Evolutionary conservation across 2,797 vertebrate species (phyloP), one percentile per base, ranked within the genome.

Genomic region (Gymnocypris eckloni): DNA sequence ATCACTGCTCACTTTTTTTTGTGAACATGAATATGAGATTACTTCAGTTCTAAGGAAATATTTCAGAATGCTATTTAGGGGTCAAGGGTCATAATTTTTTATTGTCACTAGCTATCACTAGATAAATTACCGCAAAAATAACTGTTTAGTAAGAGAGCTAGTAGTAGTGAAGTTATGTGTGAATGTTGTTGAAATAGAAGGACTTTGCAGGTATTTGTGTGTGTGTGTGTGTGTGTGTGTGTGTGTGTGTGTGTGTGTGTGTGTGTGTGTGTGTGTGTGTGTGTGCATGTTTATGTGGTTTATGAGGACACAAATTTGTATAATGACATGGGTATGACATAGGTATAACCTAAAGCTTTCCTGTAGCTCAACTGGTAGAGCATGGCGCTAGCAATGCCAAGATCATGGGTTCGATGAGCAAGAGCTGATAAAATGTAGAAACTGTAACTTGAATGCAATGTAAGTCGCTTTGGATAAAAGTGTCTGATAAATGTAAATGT

Each of bases 121-220:
- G 93, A 93, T 90, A 92, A 90, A 92, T 89, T 90, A 87, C 80
- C 25, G 6, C 64, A 91, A 89, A 93, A 94, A 92, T 72, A 90
- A 91, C 90, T 64, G 89, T 91, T 91, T 25, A 37, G 61, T 67
- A 22, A 50, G 61, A 50, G 78, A 80, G 16, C 10, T 28, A 37
- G 28, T 89, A 91, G 86, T 90, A 84, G 88, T 86, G 88, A 20
- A 73, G 92, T 90, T 89, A 90, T 88, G 72, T 86, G 81, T 89
- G 86, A 86, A 84, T 89, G 87, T 61, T 79, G 54, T 39, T 79
- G 54, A 79, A 45, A 48, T 64, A 64, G 20, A 79, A 61, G 13
- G n/a, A 28, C 41, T 41, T 59, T 61, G 37, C 54, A 25, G 54
- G 75, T 87, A 79, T 89, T 86, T 86, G 89, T 88, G 61, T 85